Base-by-base conservation (phyloP, 2,888 invertebrate genomes). In the Drosophila tanythrix region DNA sequence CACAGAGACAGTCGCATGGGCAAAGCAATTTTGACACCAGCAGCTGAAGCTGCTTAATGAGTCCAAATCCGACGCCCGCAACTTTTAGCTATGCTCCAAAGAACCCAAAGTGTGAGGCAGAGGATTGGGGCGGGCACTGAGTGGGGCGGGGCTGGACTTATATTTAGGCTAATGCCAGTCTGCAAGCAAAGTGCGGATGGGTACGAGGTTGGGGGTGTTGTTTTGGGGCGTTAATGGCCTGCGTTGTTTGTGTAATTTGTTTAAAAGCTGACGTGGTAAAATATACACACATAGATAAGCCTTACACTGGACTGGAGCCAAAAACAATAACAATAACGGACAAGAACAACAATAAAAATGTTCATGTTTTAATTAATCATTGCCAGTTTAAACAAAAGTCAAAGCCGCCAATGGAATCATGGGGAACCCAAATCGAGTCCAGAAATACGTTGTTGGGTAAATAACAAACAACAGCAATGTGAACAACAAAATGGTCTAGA, bases 1-100 rank as follows among this genome's bases (percentile, higher is more conserved):
- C 64, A 60, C 5, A 51, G 60, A 64, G 21, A 52, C 25, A 50
- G 43, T 33, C 66, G 53, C 52, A 56, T 57, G 59, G 74, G 61
- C 52, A 53, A 65, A 51, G 79, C 69, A 78, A 80, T 88, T 82
- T 83, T 84, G 79, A 88, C 79, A 86, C 88, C 86, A 86, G 76
- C 82, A 81, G 81, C 70, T 76, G 68, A 81, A 76, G 74, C 82
- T 69, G 81, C 78, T 83, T 87, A 88, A 87, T 87, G 86, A 87
- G 88, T 86, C 83, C 81, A 80, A 86, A 84, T 83, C 75, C 88
- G 60, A 61, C 60, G 81, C 84, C 84, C 87, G 84, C 87, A 84
- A 83, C 70, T 76, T 83, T 83, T 51, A 46, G 61, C 57, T 67
- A 59, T 59, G 76, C 59, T 63, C 43, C 68, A 35, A 55, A 52